Conservation (phyloP, 2,113 vertebrate species). For the Eolophus roseicapilla region DNA sequence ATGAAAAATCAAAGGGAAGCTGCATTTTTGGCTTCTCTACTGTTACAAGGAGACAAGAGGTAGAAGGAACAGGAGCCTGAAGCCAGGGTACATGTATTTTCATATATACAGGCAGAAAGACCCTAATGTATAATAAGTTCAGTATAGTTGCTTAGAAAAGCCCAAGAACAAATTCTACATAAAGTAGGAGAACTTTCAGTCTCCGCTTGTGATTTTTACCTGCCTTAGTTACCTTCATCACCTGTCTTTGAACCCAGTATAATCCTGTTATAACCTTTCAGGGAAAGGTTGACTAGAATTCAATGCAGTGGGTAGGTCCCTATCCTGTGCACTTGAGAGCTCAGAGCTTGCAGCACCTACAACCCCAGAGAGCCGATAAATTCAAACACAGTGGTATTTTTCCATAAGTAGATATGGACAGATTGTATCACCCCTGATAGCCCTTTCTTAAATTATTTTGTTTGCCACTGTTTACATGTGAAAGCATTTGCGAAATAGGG, state of each 20-base stretch:
- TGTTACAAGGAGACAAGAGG: neutral
- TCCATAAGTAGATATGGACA: neutral
- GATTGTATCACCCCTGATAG: neutral
- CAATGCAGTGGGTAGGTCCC: neutral
- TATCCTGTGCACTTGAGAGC: neutral
- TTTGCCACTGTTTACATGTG: neutral
- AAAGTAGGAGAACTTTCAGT: neutral
- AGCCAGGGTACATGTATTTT: neutral
- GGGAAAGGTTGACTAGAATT: neutral
- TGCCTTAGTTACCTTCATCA: neutral
- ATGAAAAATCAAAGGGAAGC: neutral
- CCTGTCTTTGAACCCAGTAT: neutral
- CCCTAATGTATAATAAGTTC: neutral
- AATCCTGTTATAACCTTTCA: neutral
- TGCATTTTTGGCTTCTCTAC: neutral
- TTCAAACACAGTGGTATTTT: neutral
- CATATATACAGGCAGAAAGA: neutral
- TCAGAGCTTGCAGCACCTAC: neutral
- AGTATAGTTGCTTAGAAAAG: neutral
- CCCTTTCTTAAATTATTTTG: neutral
- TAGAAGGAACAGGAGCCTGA: neutral
- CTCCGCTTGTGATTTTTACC: neutral
- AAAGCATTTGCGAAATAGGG: neutral
- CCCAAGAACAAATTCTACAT: neutral
- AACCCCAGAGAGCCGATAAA: neutral